Percentiles rank a stretch among this genome's conserved stretches.
phyloP scores from a whole-genome alignment of 2,113 vertebrate species.

The Pygoscelis antarcticus region DNA sequence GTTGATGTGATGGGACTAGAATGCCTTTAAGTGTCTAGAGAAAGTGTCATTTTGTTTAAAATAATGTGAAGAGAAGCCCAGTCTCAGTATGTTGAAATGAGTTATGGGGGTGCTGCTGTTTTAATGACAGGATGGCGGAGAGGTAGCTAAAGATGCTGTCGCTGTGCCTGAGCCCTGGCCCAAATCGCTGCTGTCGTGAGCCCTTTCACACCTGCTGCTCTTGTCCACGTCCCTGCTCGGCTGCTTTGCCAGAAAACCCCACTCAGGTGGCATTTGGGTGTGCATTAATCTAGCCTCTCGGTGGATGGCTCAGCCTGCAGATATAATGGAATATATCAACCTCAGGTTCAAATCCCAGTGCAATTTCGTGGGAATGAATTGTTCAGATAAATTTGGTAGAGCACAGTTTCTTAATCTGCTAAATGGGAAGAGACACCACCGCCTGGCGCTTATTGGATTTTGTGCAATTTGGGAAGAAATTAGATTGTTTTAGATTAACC shows the following conservation, averaged over 20 bases:
- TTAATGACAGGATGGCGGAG: neutral
- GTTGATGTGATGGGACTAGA: conserved; percentile 34
- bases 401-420: conserved; percentile 31
- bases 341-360: neutral
- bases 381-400: neutral
- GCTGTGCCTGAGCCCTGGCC: neutral
- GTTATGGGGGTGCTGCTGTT: neutral
- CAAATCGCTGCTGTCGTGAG: fast-evolving
- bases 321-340: neutral
- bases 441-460: neutral
- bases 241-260: neutral
- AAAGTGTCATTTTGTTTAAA: conserved; percentile 49
- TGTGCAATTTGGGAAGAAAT: conserved; percentile 34
- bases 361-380: conserved; percentile 24
- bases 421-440: neutral
- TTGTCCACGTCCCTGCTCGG: fast-evolving
- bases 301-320: neutral
- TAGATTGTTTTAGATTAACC: conserved; percentile 39
- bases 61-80: conserved; percentile 10
- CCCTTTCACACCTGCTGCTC: neutral
- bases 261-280: neutral
- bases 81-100: neutral
- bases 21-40: conserved; percentile 28
- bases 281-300: neutral
- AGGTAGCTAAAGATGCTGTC: neutral